Evolutionary conservation across 2,113 vertebrate species (phyloP), one percentile per base, ranked within the genome.

Genomic region (Telmatochromis sp.): DNA sequence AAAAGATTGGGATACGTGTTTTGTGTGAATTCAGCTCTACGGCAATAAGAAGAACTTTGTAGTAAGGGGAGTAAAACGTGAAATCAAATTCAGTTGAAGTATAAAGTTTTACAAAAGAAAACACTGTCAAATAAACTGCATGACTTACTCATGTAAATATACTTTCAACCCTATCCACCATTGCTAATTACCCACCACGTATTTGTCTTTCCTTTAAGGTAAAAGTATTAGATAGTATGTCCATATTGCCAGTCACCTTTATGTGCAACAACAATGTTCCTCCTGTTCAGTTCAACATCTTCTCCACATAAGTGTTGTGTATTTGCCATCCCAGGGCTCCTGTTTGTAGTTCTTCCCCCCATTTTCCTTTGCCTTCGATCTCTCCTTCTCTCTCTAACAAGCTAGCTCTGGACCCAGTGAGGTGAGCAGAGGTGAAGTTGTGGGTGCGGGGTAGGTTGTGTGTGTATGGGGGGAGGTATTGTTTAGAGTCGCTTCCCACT

Each of bases 401-500:
- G 94, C 92, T 68, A 82, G 87, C 91, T 92, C 86, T 84, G 88
- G 91, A 92, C 87, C 91, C 86, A 80, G 87, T 7, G 68, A 91
- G 94, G 94, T 90, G 92, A 90, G 92, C 89, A 91, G 89, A 92
- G 94, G 94, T 93, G 93, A 94, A 87, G 84, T 68, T 92, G 89
- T 5, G 40, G 55, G 80, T 88, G 80, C 10, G 23, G 35, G 68
- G 13, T 23, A 42, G 68, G 21, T 17, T 47, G 23, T 75, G 54
- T 28, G 65, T 71, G 65, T 42, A 14, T 92, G 60, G 60, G 83
- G 92, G 71, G 91, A 88, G 87, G 89, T 84, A 91, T 95, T 96
- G 95, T 96, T 96, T 94, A 87, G 93, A 93, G 90, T 90, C 60
- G 86, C 93, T 93, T 95, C 89, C 91, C 79, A 91, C 95, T 95